Conservation (phyloP, 2,797 vertebrate genomes). For the Takifugu rubripes region DNA sequence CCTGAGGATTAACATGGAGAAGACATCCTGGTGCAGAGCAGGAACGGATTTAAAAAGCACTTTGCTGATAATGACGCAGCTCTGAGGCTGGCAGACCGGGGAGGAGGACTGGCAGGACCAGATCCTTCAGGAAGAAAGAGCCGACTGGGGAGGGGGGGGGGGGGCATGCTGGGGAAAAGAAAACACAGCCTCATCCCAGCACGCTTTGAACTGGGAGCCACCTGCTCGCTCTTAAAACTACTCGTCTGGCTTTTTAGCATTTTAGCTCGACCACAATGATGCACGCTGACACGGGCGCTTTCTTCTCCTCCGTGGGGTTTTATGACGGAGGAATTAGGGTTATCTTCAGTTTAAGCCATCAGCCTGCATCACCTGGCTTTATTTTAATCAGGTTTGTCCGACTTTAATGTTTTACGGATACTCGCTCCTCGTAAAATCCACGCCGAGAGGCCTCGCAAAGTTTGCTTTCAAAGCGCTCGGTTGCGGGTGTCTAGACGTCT, state of each 20-base stretch:
- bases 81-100: constrained; percentile 54
- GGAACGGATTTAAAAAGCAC: constrained; percentile 77
- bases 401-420: too few relatives aligned
- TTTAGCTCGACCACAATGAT: constrained; percentile 45
- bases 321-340: neutral
- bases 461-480: constrained; percentile 39
- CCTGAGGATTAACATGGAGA: constrained; percentile 75
- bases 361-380: too few relatives aligned
- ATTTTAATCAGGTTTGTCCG: too few relatives aligned
- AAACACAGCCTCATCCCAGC: constrained; percentile 66
- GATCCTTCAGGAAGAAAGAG: constrained; percentile 30
- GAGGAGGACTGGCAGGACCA: constrained; percentile 42
- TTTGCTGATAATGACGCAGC: constrained; percentile 78
- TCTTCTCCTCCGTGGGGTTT: constrained; percentile 24
- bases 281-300: constrained; percentile 36
- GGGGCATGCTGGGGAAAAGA: constrained; percentile 48
- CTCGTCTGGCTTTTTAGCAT: constrained; percentile 58
- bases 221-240: constrained; percentile 68
- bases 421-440: neutral
- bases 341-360: too few relatives aligned
- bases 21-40: constrained; percentile 74
- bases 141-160: constrained; percentile 1
- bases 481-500: constrained; percentile 51
- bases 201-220: constrained; percentile 67
- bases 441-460: constrained; percentile 16